A percentile compares a stretch with the other conserved stretches of the same genome.
phyloP scores from a whole-genome alignment of 2,888 invertebrate genomes.

The Chorisops tibialis region DNA sequence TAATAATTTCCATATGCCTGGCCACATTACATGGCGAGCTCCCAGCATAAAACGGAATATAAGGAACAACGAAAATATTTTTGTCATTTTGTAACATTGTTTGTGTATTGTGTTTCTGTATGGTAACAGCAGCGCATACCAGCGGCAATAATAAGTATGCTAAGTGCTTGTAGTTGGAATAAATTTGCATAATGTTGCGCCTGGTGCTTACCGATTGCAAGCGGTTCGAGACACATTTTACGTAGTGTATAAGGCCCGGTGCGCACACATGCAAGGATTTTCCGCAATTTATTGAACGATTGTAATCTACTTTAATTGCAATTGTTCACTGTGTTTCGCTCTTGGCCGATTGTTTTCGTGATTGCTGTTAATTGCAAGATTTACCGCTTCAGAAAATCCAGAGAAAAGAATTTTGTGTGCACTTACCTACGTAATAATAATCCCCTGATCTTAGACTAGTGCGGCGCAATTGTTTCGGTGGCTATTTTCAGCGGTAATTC shows the following conservation, averaged over 20 bases:
- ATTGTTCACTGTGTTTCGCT: conserved; percentile 16
- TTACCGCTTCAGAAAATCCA: conserved; percentile 15
- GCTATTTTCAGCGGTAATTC: too few species aligned
- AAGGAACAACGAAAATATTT: too few species aligned
- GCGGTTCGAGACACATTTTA: background rate
- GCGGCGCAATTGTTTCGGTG: background rate
- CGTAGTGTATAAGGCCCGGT: background rate
- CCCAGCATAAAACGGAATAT: too few species aligned
- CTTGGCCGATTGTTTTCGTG: conserved; percentile 29
- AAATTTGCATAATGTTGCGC: conserved; percentile 32
- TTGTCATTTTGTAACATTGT: too few species aligned
- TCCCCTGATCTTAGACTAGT: conserved; percentile 21
- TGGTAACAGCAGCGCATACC: background rate
- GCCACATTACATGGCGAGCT: too few species aligned
- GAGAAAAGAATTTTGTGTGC: conserved; percentile 9
- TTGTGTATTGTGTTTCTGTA: too few species aligned
- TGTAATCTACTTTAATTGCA: conserved; percentile 33
- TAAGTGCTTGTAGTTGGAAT: conserved; percentile 25
- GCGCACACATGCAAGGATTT: conserved; percentile 2
- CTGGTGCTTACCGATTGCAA: conserved; percentile 17
- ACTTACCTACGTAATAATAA: conserved; percentile 10
- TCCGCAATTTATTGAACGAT: conserved; percentile 32
- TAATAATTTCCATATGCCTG: too few species aligned
- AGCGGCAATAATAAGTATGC: conserved; percentile 22
- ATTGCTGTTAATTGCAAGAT: conserved; percentile 31